Percentiles rank a stretch among this genome's conserved stretches.
These are phyloP conservation scores for Agrochola lychnidis DNA, from an alignment of 2,888 invertebrate species.

Conservation along the genomic window DNA sequence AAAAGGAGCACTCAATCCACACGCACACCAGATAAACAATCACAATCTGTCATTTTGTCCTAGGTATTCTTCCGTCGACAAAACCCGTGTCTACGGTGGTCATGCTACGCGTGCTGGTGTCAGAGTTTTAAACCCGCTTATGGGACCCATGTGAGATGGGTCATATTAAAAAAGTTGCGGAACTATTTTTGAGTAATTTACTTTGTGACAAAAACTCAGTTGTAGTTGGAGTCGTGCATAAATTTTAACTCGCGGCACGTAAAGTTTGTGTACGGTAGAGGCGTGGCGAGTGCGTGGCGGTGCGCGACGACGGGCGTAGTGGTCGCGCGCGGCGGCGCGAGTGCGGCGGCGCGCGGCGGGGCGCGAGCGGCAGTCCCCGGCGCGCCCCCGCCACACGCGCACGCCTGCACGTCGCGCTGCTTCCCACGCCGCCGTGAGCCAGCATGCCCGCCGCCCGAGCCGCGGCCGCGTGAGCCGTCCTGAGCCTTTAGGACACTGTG, in stretches of 20 bases:
- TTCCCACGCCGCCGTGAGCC: slow-evolving; percentile 23
- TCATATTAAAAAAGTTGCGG: slow-evolving; percentile 12
- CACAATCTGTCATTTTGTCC: too few species aligned
- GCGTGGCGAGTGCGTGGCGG: slow-evolving; percentile 50
- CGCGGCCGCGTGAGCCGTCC: slow-evolving; percentile 50
- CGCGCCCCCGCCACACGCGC: slow-evolving; percentile 47
- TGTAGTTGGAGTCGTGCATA: slow-evolving; percentile 20
- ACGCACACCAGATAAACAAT: too few species aligned
- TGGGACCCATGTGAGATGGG: too few species aligned
- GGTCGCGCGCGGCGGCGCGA: slow-evolving; percentile 32
- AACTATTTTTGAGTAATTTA: slow-evolving; percentile 21
- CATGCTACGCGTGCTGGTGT: too few species aligned
- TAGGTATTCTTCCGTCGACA: too few species aligned
- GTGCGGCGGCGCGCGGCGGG: slow-evolving; percentile 48
- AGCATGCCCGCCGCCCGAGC: slow-evolving; percentile 57
- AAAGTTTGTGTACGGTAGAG: slow-evolving; percentile 52
- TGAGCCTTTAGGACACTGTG: slow-evolving; percentile 29
- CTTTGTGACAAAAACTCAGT: slow-evolving; percentile 24
- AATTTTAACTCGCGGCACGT: slow-evolving; percentile 27
- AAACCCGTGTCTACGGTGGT: too few species aligned
- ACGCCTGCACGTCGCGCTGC: slow-evolving; percentile 18
- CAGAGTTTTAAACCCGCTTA: too few species aligned
- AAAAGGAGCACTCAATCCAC: too few species aligned
- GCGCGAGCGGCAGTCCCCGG: slow-evolving; percentile 57
- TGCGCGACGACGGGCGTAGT: slow-evolving; percentile 14